Evolutionary conservation across 2,888 invertebrate species (phyloP).

Genomic region (Parapristionchus giblindavisi): DNA sequence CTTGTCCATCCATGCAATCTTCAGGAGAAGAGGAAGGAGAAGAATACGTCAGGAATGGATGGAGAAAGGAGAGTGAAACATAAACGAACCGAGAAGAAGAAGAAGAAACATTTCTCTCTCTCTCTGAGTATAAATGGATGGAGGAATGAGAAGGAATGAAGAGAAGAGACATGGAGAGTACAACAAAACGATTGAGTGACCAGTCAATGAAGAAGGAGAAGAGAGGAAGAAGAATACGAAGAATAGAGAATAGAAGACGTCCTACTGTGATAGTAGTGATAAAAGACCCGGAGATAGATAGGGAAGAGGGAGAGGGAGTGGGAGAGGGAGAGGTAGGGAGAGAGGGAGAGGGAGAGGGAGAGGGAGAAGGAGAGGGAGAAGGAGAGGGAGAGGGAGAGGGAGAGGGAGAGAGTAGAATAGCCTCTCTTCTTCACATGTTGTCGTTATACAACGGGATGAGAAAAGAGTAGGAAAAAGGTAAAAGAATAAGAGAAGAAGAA

Average conservation of each 20-base stretch:
- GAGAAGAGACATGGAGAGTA: background rate
- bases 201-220: background rate
- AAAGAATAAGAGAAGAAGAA: background rate
- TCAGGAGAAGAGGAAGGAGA: conserved; percentile 15
- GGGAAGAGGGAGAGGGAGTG: background rate
- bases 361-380: background rate
- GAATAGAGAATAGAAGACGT: too few species aligned
- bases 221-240: too few species aligned
- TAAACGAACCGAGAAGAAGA: too few species aligned
- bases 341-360: conserved; percentile 2
- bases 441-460: background rate
- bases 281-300: background rate
- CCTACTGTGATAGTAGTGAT: background rate
- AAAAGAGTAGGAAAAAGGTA: background rate
- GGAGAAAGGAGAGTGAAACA: conserved; percentile 22
- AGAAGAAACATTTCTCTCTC: background rate
- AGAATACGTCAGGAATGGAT: conserved; percentile 11
- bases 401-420: background rate
- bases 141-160: background rate
- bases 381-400: background rate
- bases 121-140: background rate
- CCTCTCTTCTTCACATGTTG: background rate
- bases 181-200: background rate
- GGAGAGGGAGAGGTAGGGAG: background rate
- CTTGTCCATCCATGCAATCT: background rate